Percentiles rank a stretch among this genome's conserved stretches.
phyloP scores from a whole-genome alignment of 2,888 invertebrate genomes.

The Candidula unifasciata region DNA sequence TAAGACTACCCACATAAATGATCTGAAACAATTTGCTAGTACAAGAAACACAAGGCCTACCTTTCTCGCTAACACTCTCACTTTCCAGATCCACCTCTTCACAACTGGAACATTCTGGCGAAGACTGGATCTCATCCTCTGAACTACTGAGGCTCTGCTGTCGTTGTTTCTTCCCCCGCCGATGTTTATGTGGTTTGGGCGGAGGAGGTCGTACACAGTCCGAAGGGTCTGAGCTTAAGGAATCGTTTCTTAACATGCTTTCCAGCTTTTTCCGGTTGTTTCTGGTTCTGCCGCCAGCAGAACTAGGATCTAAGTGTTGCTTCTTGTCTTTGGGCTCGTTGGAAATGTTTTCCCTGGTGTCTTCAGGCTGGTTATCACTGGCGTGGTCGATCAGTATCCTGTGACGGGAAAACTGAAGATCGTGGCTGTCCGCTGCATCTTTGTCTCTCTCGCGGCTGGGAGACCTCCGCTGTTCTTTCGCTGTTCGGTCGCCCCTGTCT shows the following conservation, averaged over 20 bases:
- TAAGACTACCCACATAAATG: neutral
- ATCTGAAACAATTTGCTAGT: neutral
- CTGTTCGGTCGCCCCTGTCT: slow-evolving; percentile 44
- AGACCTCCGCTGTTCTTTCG: slow-evolving; percentile 42
- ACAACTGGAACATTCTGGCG: slow-evolving; percentile 91
- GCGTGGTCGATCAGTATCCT: slow-evolving; percentile 69
- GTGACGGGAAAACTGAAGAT: slow-evolving; percentile 55
- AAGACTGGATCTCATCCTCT: slow-evolving; percentile 93
- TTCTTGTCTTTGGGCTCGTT: slow-evolving; percentile 52
- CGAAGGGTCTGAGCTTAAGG: slow-evolving; percentile 81
- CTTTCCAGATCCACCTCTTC: slow-evolving; percentile 82
- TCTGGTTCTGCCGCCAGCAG: slow-evolving; percentile 67
- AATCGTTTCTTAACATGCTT: slow-evolving; percentile 79
- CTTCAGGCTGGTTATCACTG: slow-evolving; percentile 67
- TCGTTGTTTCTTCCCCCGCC: slow-evolving; percentile 73
- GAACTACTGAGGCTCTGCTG: slow-evolving; percentile 82
- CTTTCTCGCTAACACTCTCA: slow-evolving; percentile 80
- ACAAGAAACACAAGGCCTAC: slow-evolving; percentile 68
- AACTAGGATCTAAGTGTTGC: slow-evolving; percentile 75
- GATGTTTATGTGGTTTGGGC: slow-evolving; percentile 79
- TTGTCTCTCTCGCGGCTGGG: slow-evolving; percentile 55
- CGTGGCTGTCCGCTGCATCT: slow-evolving; percentile 51
- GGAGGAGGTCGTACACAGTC: slow-evolving; percentile 80
- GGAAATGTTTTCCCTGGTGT: slow-evolving; percentile 54
- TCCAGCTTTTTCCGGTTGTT: slow-evolving; percentile 74